Evolutionary conservation across 2,888 invertebrate genomes (phyloP).

Genomic region (Drosophila recens): DNA sequence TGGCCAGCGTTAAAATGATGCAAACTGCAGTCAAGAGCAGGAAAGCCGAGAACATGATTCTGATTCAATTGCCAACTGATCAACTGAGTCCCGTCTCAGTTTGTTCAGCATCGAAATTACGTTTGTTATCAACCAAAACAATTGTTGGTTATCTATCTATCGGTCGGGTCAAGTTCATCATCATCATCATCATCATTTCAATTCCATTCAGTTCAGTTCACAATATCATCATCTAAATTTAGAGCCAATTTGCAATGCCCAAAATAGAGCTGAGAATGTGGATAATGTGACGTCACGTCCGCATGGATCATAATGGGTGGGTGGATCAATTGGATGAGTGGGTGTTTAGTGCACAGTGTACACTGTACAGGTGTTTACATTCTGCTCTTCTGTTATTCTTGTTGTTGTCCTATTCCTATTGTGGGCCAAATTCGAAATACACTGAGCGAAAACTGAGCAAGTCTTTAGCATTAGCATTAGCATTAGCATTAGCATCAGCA

Average conservation of each 20-base stretch:
- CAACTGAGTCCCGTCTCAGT: background rate
- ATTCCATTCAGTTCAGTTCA: too few species aligned
- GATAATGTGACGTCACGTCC: constrained; percentile 44
- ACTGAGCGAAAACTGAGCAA: constrained; percentile 5
- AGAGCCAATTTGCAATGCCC: constrained; percentile 16
- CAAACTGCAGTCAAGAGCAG: constrained; percentile 19
- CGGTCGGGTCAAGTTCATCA: constrained; percentile 20
- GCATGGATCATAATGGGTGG: constrained; percentile 19
- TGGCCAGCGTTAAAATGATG: constrained; percentile 26
- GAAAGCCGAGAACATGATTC: constrained; percentile 20
- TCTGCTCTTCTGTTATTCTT: background rate
- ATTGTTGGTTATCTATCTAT: constrained; percentile 31
- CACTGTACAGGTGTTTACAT: constrained; percentile 45
- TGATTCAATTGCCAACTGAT: background rate
- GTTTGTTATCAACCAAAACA: background rate
- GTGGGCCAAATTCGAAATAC: constrained; percentile 4
- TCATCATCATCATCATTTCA: constrained; percentile 1
- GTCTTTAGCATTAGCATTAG: too few species aligned
- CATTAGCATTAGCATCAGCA: too few species aligned
- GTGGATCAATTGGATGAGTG: constrained; percentile 33
- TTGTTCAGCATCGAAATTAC: background rate
- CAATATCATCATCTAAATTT: constrained; percentile 24
- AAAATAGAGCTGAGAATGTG: constrained; percentile 41
- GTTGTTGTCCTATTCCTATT: constrained; percentile 20
- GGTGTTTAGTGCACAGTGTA: constrained; percentile 26